Percentiles rank a stretch among this genome's conserved stretches.
These are phyloP conservation scores for Anguilla marmorata DNA, from an alignment of 2,797 vertebrate genomes.

Conservation along the genomic window DNA sequence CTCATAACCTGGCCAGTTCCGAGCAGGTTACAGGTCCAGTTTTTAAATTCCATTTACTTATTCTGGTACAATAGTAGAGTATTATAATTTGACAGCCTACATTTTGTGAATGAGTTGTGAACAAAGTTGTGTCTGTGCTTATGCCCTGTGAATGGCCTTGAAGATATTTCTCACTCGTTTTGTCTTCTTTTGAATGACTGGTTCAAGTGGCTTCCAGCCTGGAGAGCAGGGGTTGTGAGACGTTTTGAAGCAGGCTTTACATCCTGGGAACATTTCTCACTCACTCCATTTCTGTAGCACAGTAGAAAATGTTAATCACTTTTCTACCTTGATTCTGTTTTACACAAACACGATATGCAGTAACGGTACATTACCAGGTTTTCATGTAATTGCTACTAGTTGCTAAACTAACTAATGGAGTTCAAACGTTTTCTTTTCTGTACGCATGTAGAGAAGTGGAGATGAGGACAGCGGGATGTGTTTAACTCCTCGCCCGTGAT, in stretches of 20 bases:
- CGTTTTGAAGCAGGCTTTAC: background rate
- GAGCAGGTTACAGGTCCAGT: background rate
- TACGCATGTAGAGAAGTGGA: background rate
- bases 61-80: background rate
- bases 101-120: background rate
- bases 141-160: background rate
- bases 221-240: background rate
- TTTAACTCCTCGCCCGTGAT: too few relatives aligned
- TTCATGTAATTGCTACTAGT: background rate
- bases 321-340: background rate
- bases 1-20: background rate
- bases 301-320: background rate
- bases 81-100: background rate
- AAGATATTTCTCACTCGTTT: background rate
- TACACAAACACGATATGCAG: background rate
- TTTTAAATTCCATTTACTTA: background rate
- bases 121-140: background rate
- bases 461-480: background rate
- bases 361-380: background rate
- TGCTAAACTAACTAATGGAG: background rate
- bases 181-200: background rate
- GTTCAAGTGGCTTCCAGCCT: background rate
- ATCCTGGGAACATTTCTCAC: background rate
- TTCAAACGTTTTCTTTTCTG: background rate
- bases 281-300: background rate